Percentiles rank a stretch among this genome's conserved stretches.
Evolutionary conservation across 2,113 vertebrate genomes (phyloP).

Genomic region (Callopanchax toddi): DNA sequence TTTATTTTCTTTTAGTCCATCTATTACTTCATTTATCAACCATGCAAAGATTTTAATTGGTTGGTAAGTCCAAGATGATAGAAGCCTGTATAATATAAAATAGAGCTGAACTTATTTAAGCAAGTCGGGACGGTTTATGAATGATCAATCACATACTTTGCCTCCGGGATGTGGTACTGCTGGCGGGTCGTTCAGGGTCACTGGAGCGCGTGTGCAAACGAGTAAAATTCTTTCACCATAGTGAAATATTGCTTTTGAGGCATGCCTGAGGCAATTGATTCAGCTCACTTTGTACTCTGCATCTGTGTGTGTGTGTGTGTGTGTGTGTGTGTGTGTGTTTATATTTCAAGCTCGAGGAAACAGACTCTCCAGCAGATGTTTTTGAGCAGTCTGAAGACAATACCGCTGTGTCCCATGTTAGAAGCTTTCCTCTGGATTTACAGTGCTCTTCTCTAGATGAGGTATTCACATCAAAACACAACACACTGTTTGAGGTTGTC

Average conservation of each 20-base stretch:
- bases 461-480: not conserved
- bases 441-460: not conserved
- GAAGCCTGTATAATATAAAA: not conserved
- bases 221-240: constrained; percentile 35
- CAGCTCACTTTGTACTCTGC: constrained; percentile 37
- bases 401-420: constrained; percentile 62
- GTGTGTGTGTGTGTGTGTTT: constrained; percentile 24
- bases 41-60: not conserved
- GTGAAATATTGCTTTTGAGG: constrained; percentile 48
- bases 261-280: constrained; percentile 55
- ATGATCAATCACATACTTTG: constrained; percentile 24
- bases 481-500: not conserved
- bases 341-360: constrained; percentile 70
- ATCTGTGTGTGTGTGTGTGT: constrained; percentile 9
- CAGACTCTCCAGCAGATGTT: constrained; percentile 58
- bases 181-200: constrained; percentile 47
- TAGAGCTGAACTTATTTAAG: not conserved
- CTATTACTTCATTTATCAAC: not conserved
- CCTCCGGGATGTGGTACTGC: constrained; percentile 20
- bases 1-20: not conserved
- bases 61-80: not conserved
- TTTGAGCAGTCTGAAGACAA: constrained; percentile 62
- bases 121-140: constrained; percentile 3
- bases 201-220: constrained; percentile 14
- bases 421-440: constrained; percentile 3